Evolutionary conservation across 2,113 vertebrate genomes (phyloP).

Genomic region (Cairina moschata): DNA sequence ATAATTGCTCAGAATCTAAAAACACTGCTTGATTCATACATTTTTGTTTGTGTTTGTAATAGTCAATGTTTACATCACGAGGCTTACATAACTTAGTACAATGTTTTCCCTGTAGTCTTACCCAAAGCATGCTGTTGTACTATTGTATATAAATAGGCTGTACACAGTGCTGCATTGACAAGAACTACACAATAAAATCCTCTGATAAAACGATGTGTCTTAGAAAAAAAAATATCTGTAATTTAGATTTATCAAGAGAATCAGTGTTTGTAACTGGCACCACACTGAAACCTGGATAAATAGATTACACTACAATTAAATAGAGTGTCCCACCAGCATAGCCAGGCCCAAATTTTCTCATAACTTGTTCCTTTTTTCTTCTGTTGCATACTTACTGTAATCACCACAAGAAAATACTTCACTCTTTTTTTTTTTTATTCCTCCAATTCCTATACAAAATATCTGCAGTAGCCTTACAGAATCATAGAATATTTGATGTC

Average conservation of each 20-base stretch:
- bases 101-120: slow-evolving; percentile 74
- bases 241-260: slow-evolving; percentile 70
- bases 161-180: slow-evolving; percentile 79
- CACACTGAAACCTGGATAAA: slow-evolving; percentile 66
- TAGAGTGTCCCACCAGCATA: slow-evolving; percentile 49
- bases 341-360: slow-evolving; percentile 16
- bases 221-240: slow-evolving; percentile 57
- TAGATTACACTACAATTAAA: slow-evolving; percentile 63
- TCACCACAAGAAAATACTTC: not conserved
- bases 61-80: slow-evolving; percentile 71
- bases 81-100: slow-evolving; percentile 76
- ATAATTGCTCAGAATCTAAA: slow-evolving; percentile 54
- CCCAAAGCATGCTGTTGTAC: slow-evolving; percentile 63
- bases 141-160: slow-evolving; percentile 67
- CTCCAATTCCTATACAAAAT: not conserved
- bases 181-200: slow-evolving; percentile 77
- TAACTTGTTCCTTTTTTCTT: not conserved
- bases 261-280: slow-evolving; percentile 71
- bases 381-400: not conserved
- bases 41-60: slow-evolving; percentile 59
- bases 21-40: slow-evolving; percentile 69
- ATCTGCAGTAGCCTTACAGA: not conserved
- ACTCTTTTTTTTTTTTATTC: not conserved
- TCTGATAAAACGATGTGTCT: slow-evolving; percentile 73
- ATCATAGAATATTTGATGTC: not conserved